Evolutionary conservation across 2,888 invertebrate genomes (phyloP), one percentile per base, ranked within the genome.

Genomic region (Fragum whitleyi): DNA sequence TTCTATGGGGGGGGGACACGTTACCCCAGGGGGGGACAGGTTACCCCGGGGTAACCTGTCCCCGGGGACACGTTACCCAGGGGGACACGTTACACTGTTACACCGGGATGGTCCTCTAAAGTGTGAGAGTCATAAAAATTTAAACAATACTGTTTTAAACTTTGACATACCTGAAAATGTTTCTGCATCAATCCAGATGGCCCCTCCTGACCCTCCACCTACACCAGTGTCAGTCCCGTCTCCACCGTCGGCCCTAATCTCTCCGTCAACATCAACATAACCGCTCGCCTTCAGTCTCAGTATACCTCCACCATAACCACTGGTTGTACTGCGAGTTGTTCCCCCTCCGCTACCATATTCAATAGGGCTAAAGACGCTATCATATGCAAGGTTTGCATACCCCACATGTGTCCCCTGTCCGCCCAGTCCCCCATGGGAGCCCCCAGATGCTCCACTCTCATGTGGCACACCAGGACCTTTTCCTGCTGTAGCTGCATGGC

Each of bases 131-230:
- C n/a, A n/a, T n/a, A n/a, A n/a, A n/a, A n/a, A n/a, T n/a, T n/a
- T n/a, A n/a, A n/a, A n/a, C n/a, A n/a, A n/a, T n/a, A n/a, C n/a
- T n/a, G n/a, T n/a, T n/a, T n/a, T n/a, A n/a, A n/a, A n/a, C n/a
- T n/a, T n/a, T n/a, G n/a, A 36, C 9, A 29, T 68, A 68, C 68
- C 68, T 47, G 85, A 74, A 26, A 89, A 86, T 39, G 86, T 75
- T 21, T 75, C 61, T 28, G 88, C 73, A 1, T 51, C 28, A 26
- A 89, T 59, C 14, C 73, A 67, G 9, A 90, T 79, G 70, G 87
- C 86, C 2, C 90, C 91, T 19, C 91, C 91, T 29, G 89, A 79
- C 0, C 90, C 90, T 1, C 90, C 90, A 14, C 91, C 91, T 16
- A 86, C 74, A n/a, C 83, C 83, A 21, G 28, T 21, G 9, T 80